Evolutionary conservation across 2,888 invertebrate species (phyloP).

Genomic region (Latrodectus hesperus): DNA sequence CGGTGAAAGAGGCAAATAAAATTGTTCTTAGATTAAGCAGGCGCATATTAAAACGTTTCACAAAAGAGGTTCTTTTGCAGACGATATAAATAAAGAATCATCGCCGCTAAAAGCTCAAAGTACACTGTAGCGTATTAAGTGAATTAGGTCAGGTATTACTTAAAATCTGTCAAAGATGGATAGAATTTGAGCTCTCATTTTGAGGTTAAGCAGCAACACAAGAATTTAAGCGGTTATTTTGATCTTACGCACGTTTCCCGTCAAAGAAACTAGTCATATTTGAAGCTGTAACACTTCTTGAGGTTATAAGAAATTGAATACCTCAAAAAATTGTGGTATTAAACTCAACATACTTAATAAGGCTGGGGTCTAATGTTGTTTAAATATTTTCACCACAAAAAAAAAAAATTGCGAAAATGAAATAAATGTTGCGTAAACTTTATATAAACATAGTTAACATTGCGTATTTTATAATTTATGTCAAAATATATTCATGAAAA

Average conservation of each 20-base stretch:
- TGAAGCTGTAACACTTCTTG: not conserved
- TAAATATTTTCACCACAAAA: not conserved
- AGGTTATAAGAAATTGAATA: not conserved
- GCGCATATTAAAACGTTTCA: not conserved
- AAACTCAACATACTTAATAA: not conserved
- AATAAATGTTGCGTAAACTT: too few relatives aligned
- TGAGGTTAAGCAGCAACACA: not conserved
- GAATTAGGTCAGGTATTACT: constrained; percentile 3
- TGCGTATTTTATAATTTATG: too few relatives aligned
- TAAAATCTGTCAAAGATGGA: not conserved
- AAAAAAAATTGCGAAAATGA: too few relatives aligned
- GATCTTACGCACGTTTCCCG: not conserved
- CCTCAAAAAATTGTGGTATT: not conserved
- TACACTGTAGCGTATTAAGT: not conserved
- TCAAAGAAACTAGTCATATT: not conserved
- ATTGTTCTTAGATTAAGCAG: not conserved
- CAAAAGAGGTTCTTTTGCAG: not conserved
- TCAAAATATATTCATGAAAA: too few relatives aligned
- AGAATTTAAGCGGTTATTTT: not conserved
- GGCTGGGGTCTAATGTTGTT: not conserved
- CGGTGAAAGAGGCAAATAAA: not conserved
- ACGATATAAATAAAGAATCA: not conserved
- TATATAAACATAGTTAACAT: too few relatives aligned
- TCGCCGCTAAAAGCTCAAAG: not conserved
- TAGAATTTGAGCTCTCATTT: not conserved